Base-by-base conservation (phyloP, 2,888 invertebrate species). In the Onthophagus sagittarius region DNA sequence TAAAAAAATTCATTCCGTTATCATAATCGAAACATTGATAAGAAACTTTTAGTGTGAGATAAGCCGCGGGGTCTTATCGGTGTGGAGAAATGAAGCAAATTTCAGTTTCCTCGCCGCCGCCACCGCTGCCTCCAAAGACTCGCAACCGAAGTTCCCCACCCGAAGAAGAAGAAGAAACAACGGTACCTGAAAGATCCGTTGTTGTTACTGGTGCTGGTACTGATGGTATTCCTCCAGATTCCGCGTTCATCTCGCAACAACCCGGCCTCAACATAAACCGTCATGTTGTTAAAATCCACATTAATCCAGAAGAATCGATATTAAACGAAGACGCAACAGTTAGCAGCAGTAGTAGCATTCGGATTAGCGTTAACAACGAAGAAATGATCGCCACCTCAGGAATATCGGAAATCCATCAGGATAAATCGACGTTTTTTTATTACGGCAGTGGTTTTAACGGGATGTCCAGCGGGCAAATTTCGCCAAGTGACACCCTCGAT, bases 401-500 rank as follows among this genome's bases (percentile, higher is more conserved):
- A 78, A 64, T 64, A 2, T 23, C 67, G 5, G n/a, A 78, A 83
- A 79, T 78, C 23, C 23, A 23, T 79, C 76, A 76, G 80, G 67
- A 67, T 23, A 67, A 67, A 78, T 78, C 78, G 78, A 77, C 79
- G 72, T 80, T 82, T 78, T 92, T 91, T 81, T 92, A 90, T 79
- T 91, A 90, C 83, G 89, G 88, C 77, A 23, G 23, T 23, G 23
- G 23, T 23, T 23, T 23, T 23, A 87, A 78, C 31, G 86, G 91
- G 72, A 92, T 93, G 89, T 91, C 93, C 70, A 93, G 93, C 82
- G 94, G 94, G 0, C 94, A 94, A 81, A 93, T 93, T 81, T 94
- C 94, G 33, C 94, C 94, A 0, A 93, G 92, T 80, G 94, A 94
- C 81, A 94, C 94, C 0, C 83, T 94, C 76, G 94, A 94, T 85